phyloP scores from a whole-genome alignment of 2,888 invertebrate genomes.

The Dicyrtomina minuta region DNA sequence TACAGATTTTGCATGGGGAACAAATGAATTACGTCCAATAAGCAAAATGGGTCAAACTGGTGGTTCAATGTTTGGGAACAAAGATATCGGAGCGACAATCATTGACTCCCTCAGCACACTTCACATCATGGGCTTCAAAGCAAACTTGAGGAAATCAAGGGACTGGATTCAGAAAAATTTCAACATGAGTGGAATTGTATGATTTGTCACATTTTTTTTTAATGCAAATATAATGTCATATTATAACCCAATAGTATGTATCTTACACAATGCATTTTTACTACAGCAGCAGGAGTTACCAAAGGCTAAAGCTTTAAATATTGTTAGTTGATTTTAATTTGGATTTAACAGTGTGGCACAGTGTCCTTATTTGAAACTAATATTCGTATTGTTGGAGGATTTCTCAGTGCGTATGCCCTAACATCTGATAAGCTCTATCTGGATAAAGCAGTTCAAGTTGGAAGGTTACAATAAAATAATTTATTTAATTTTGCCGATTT shows the following conservation, averaged over 20 bases:
- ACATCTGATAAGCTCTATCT: slow-evolving; percentile 94
- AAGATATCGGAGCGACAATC: slow-evolving; percentile 87
- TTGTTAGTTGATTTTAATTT: not conserved
- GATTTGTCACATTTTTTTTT: not conserved
- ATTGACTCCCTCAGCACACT: slow-evolving; percentile 95
- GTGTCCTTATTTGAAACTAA: slow-evolving; percentile 97
- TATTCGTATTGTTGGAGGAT: slow-evolving; percentile 87
- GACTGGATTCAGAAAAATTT: slow-evolving; percentile 90
- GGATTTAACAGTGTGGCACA: not conserved
- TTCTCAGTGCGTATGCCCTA: slow-evolving; percentile 88
- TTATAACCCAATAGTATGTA: too few species aligned
- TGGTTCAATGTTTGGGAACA: slow-evolving; percentile 69
- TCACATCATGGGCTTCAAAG: slow-evolving; percentile 91
- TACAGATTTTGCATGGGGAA: slow-evolving; percentile 96
- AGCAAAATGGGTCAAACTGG: slow-evolving; percentile 85
- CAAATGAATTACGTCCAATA: slow-evolving; percentile 92
- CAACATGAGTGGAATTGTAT: slow-evolving; percentile 64
- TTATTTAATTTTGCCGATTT: too few species aligned
- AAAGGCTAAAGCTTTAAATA: too few species aligned
- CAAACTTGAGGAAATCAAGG: slow-evolving; percentile 88
- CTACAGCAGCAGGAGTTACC: not conserved
- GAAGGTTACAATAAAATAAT: too few species aligned
- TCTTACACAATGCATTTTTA: too few species aligned
- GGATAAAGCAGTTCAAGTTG: slow-evolving; percentile 87
- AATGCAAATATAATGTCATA: not conserved